Base-by-base conservation (phyloP, 35 echinoderm and acorn worm species). In the Apostichopus californicus region DNA sequence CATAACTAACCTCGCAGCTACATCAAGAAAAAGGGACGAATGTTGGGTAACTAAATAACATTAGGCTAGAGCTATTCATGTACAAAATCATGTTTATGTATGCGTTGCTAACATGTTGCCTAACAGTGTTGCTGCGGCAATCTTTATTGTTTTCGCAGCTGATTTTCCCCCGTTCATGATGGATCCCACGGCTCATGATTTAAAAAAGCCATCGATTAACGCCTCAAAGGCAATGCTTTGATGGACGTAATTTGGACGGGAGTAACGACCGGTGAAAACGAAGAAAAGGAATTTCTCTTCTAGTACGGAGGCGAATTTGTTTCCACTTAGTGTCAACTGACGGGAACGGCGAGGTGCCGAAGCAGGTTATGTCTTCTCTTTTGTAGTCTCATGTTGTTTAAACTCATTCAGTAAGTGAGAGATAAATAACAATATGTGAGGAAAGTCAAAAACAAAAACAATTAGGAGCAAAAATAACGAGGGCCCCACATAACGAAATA, bases 201-300 rank as follows among this genome's bases (percentile, higher is more conserved):
- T 75, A 20, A 75, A 18, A 75, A n/a, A 75, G 71, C 71, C 71
- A 75, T 75, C 71, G 71, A 75, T 75, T 75, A 75, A 75, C 71
- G 71, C 71, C 71, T 75, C 17, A 75, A 75, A 75, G 12, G 17
- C 71, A 18, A 75, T 20, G 71, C 71, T 75, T 75, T 59, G 81
- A 85, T 58, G 81, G 81, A 85, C 55, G n/a, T 85, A 85, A 85
- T 85, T 85, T 85, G 81, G 55, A 58, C 54, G 81, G 81, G 81
- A 85, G 81, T 85, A 85, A 85, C 81, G 81, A 85, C 81, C 81
- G 81, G 57, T 85, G 54, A 85, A 58, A 85, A 85, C 14, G 71
- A 75, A 18, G 0, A 68, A 68, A 68, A 1, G 7, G 20, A 75
- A 18, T 20, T 75, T 75, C 17, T 75, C 71, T 75, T 21, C n/a